Percentiles rank a stretch among this genome's conserved stretches.
Conservation (phyloP, 1,140 invertebrate genomes). For the Palaemon carinicauda region DNA sequence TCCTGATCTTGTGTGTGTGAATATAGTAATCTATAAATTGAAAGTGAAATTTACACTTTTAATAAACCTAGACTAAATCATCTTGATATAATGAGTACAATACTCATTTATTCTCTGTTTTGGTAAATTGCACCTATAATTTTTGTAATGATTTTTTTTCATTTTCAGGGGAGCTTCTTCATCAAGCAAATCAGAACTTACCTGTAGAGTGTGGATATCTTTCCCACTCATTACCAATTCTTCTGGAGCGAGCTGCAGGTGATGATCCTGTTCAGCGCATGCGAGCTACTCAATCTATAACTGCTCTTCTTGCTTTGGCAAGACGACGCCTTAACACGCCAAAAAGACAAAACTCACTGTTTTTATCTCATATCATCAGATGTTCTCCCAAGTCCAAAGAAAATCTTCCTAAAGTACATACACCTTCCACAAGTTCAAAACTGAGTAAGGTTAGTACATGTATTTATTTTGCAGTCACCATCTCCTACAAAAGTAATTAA, state of each 20-base stretch:
- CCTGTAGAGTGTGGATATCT: slow-evolving; percentile 77
- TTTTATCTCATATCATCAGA: slow-evolving; percentile 13
- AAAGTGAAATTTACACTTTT: neutral
- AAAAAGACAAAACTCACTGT: neutral
- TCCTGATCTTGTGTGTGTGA: too few species aligned
- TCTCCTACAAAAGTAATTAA: too few species aligned
- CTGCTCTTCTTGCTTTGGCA: slow-evolving; percentile 62
- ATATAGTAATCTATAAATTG: too few species aligned
- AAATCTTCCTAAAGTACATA: slow-evolving; percentile 7
- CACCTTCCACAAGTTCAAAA: slow-evolving; percentile 11
- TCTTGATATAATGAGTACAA: too few species aligned
- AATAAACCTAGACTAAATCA: too few species aligned
- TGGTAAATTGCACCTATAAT: too few species aligned
- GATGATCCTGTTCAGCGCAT: slow-evolving; percentile 62
- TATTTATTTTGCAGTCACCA: neutral
- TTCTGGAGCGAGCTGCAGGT: slow-evolving; percentile 51
- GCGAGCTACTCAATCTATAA: slow-evolving; percentile 65
- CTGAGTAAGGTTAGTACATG: slow-evolving; percentile 26
- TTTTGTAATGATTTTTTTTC: neutral
- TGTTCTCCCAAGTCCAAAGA: slow-evolving; percentile 35
- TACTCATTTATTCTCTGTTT: too few species aligned
- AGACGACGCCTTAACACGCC: slow-evolving; percentile 65
- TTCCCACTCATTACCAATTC: slow-evolving; percentile 50
- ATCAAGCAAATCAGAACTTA: slow-evolving; percentile 83
- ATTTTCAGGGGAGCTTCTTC: slow-evolving; percentile 63